Evolutionary conservation across 2,113 vertebrate genomes (phyloP).

Genomic region (Pygoscelis antarcticus): DNA sequence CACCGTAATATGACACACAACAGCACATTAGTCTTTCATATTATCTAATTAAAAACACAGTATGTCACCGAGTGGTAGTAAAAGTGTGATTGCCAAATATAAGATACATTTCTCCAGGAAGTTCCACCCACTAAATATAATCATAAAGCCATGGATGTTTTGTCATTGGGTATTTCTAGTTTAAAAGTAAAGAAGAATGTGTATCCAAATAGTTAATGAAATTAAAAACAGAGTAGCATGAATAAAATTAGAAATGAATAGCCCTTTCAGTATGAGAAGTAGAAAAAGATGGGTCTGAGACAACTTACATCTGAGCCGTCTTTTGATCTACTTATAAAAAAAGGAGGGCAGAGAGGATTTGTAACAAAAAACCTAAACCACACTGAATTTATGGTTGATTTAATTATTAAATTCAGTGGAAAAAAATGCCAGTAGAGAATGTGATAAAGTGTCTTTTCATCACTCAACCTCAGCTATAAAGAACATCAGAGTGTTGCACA

Average conservation of each 20-base stretch:
- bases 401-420: slow-evolving; percentile 40
- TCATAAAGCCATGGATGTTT: background rate
- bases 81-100: background rate
- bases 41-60: slow-evolving; percentile 24
- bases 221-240: slow-evolving; percentile 20
- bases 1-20: background rate
- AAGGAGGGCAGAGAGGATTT: slow-evolving; percentile 1
- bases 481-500: slow-evolving; percentile 32
- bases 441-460: slow-evolving; percentile 57
- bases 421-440: slow-evolving; percentile 23
- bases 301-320: background rate
- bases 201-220: background rate
- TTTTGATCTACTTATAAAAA: slow-evolving; percentile 46
- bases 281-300: background rate
- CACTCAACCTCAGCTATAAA: background rate
- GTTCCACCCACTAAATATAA: background rate
- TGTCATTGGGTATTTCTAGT: background rate
- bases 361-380: slow-evolving; percentile 16
- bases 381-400: background rate
- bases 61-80: background rate
- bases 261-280: background rate
- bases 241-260: slow-evolving; percentile 49
- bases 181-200: background rate
- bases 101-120: background rate
- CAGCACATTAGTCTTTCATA: background rate